These are phyloP conservation scores for Chaunax sp. DNA, from an alignment of 2,797 vertebrate genomes.

Conservation along the genomic window DNA sequence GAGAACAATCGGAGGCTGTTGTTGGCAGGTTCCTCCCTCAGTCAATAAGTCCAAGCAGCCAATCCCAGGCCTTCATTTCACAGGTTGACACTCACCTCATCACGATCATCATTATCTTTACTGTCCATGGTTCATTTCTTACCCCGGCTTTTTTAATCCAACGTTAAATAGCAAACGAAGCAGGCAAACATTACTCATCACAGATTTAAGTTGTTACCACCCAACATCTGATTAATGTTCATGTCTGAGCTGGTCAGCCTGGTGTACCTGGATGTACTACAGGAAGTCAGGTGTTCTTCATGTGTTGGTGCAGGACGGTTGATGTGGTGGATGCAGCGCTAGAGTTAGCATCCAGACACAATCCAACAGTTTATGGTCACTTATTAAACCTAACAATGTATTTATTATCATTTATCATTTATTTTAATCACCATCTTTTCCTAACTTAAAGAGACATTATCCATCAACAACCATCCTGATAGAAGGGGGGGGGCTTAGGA, in stretches of 20 bases:
- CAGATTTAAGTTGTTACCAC: not conserved
- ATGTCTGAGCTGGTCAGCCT: not conserved
- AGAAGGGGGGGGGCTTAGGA: no score
- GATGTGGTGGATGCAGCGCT: no score
- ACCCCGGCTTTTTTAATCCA: no score
- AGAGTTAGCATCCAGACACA: not conserved
- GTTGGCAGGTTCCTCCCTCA: conserved; percentile 75
- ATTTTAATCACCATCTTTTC: no score
- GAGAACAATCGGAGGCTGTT: conserved; percentile 81
- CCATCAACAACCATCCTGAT: no score
- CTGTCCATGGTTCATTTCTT: not conserved
- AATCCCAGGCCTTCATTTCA: conserved; percentile 35
- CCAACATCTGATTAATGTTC: not conserved
- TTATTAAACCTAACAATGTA: no score
- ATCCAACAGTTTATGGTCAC: not conserved
- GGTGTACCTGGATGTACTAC: not conserved
- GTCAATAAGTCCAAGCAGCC: conserved; percentile 74
- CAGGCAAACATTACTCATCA: conserved; percentile 25
- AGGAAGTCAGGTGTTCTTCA: no score
- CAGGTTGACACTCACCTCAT: accelerated
- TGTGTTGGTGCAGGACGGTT: no score
- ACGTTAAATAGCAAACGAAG: no score
- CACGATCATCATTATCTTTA: not conserved
- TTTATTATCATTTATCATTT: no score
- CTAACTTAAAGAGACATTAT: no score